phyloP scores from a whole-genome alignment of 2,888 invertebrate species.

The Yponomeuta evonymella region DNA sequence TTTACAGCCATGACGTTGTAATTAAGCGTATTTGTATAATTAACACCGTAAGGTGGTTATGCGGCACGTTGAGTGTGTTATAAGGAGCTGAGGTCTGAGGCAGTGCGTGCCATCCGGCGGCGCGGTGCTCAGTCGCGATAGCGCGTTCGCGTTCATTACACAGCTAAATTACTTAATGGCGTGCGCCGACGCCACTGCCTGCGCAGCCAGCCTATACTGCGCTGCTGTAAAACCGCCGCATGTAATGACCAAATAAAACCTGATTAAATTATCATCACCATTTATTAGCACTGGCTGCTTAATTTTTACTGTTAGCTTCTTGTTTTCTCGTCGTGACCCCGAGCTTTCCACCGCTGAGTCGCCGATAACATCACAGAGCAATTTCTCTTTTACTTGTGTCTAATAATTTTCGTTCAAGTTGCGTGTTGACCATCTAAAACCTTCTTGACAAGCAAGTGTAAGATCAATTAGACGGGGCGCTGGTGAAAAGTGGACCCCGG shows the following conservation, averaged over 20 bases:
- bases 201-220: background rate
- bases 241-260: conserved; percentile 4
- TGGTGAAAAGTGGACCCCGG: background rate
- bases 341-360: too few relatives aligned
- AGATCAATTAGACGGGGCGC: conserved; percentile 9
- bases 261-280: background rate
- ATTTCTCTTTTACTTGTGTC: background rate
- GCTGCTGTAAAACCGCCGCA: background rate
- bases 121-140: conserved; percentile 1
- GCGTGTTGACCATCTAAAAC: background rate
- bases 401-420: background rate
- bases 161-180: conserved; percentile 56
- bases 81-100: too few relatives aligned
- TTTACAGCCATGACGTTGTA: background rate
- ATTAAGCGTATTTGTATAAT: conserved; percentile 2
- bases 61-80: too few relatives aligned
- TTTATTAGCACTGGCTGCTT: background rate
- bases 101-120: background rate
- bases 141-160: conserved; percentile 37
- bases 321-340: background rate
- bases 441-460: conserved; percentile 2
- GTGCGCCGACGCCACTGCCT: conserved; percentile 30
- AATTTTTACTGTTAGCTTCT: conserved; percentile 3
- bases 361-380: background rate
- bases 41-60: background rate